A percentile compares a stretch with the other conserved stretches of the same genome.
phyloP scores from a whole-genome alignment of 2,888 invertebrate genomes.

The Drosophila sordidula region DNA sequence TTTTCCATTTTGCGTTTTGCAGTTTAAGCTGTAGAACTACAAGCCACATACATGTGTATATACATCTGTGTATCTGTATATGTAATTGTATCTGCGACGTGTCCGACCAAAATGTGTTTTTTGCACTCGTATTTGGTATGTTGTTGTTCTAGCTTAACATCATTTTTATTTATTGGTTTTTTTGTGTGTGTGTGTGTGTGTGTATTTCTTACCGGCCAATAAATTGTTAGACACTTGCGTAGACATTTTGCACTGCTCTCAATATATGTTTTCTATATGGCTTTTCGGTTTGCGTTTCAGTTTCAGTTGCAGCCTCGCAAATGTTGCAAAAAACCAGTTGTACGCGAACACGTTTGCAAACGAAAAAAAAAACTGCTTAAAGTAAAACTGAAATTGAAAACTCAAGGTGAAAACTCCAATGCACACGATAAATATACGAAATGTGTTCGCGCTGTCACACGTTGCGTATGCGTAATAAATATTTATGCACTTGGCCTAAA shows the following conservation, averaged over 20 bases:
- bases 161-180: not conserved
- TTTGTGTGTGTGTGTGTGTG: not conserved
- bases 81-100: slow-evolving; percentile 34
- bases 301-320: slow-evolving; percentile 37
- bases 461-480: slow-evolving; percentile 77
- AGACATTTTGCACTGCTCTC: slow-evolving; percentile 64
- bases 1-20: too few species aligned
- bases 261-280: slow-evolving; percentile 37
- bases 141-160: slow-evolving; percentile 10
- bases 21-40: too few species aligned
- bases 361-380: not conserved
- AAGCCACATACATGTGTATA: not conserved
- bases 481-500: slow-evolving; percentile 61
- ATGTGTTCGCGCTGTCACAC: slow-evolving; percentile 50
- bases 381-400: slow-evolving; percentile 31
- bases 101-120: slow-evolving; percentile 45
- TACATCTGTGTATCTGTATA: slow-evolving; percentile 4
- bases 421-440: slow-evolving; percentile 21
- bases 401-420: slow-evolving; percentile 58
- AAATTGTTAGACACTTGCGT: slow-evolving; percentile 81
- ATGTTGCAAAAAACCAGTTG: slow-evolving; percentile 59
- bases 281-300: slow-evolving; percentile 31
- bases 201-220: slow-evolving; percentile 75
- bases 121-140: slow-evolving; percentile 32
- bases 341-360: slow-evolving; percentile 66